phyloP scores from a whole-genome alignment of 2,113 vertebrate genomes.

The Symphodus melops region DNA sequence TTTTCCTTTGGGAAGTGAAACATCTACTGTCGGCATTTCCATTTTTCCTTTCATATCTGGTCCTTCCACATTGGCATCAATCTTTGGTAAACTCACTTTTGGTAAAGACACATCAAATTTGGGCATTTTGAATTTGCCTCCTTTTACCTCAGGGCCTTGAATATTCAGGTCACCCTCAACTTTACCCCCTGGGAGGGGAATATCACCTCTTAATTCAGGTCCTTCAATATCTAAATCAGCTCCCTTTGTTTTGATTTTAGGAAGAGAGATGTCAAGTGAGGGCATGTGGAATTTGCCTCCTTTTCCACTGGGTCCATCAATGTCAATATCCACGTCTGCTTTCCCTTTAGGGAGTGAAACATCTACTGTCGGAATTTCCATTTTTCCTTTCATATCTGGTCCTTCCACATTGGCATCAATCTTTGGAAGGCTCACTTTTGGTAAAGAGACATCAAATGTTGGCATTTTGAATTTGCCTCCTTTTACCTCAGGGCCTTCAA shows the following conservation, averaged over 20 bases:
- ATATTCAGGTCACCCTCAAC: slow-evolving; percentile 17
- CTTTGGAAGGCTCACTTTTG: slow-evolving; percentile 37
- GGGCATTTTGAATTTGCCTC: too few species aligned
- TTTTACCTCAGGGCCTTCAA: slow-evolving; percentile 46
- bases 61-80: slow-evolving; percentile 9
- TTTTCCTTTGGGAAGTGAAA: slow-evolving; percentile 44
- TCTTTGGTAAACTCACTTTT: slow-evolving; percentile 34
- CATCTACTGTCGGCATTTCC: slow-evolving; percentile 50
- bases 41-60: too few species aligned
- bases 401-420: slow-evolving; percentile 21
- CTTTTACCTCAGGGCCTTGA: slow-evolving; percentile 37
- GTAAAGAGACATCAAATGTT: slow-evolving; percentile 41
- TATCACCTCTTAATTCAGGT: slow-evolving; percentile 42
- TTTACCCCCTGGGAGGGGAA: slow-evolving; percentile 55
- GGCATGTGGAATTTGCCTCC: slow-evolving; percentile 28
- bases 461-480: slow-evolving; percentile 54
- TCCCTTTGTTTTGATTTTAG: slow-evolving; percentile 60
- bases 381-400: slow-evolving; percentile 8
- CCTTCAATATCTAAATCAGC: slow-evolving; percentile 50
- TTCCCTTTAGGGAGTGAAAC: slow-evolving; percentile 59
- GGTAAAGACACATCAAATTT: slow-evolving; percentile 63
- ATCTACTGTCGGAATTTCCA: slow-evolving; percentile 36
- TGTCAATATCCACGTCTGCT: not conserved
- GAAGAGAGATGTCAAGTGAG: slow-evolving; percentile 55
- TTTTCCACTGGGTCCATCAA: slow-evolving; percentile 19